phyloP scores from a whole-genome alignment of 2,888 invertebrate genomes.

The Erebia ligea region DNA sequence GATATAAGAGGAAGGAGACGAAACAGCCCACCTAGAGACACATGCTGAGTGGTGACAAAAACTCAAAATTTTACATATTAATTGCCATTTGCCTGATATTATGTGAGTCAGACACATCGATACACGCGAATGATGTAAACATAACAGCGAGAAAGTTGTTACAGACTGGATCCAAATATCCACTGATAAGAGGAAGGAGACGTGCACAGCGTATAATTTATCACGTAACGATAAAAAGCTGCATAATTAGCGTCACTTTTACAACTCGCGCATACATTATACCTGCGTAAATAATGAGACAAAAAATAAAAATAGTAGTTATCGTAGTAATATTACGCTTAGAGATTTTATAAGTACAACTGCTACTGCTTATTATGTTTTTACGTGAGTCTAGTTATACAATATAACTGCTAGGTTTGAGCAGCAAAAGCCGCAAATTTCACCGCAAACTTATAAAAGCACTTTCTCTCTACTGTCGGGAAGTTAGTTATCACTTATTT shows the following conservation, averaged over 20 bases:
- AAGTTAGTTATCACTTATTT: slow-evolving; percentile 27
- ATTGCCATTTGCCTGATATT: neutral
- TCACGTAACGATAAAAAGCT: slow-evolving; percentile 20
- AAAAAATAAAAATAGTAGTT: slow-evolving; percentile 11
- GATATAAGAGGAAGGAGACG: no score
- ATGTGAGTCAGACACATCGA: slow-evolving; percentile 3
- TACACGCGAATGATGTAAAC: slow-evolving; percentile 26
- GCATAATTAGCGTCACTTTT: slow-evolving; percentile 24
- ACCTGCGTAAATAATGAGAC: neutral
- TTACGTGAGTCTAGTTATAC: slow-evolving; percentile 13
- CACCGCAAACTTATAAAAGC: slow-evolving; percentile 40
- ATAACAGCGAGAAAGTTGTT: slow-evolving; percentile 39
- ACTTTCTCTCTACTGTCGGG: slow-evolving; percentile 41
- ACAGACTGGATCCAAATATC: slow-evolving; percentile 29
- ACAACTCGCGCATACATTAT: slow-evolving; percentile 4
- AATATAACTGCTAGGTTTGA: slow-evolving; percentile 20
- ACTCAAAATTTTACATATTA: no score
- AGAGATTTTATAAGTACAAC: neutral
- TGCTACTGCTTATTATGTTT: neutral
- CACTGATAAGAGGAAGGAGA: slow-evolving; percentile 28
- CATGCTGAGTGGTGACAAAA: no score
- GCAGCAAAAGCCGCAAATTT: slow-evolving; percentile 43
- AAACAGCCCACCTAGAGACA: no score
- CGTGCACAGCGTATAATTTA: slow-evolving; percentile 18
- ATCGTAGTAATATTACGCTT: neutral